These are phyloP conservation scores for Drosophila ogumai DNA, from an alignment of 1,140 invertebrate species.

Conservation along the genomic window DNA sequence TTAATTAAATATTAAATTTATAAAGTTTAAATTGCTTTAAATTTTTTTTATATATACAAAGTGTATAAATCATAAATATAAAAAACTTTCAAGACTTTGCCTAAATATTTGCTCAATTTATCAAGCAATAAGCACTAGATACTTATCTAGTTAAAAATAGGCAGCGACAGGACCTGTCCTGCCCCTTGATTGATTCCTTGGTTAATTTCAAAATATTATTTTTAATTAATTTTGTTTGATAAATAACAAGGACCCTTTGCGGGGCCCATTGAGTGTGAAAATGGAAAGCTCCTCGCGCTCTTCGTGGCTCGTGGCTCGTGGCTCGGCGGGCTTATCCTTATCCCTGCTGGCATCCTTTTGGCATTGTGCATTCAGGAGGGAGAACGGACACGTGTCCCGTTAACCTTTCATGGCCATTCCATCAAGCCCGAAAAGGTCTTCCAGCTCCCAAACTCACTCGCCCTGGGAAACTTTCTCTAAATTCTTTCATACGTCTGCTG, in stretches of 20 bases:
- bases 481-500: slow-evolving; percentile 52
- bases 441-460: slow-evolving; percentile 17
- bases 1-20: too few relatives aligned
- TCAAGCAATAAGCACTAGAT: background rate
- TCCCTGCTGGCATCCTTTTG: slow-evolving; percentile 21
- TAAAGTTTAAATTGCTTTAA: background rate
- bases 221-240: slow-evolving; percentile 50
- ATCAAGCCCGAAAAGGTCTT: slow-evolving; percentile 54
- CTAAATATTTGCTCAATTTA: slow-evolving; percentile 4
- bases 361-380: slow-evolving; percentile 45
- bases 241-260: slow-evolving; percentile 28
- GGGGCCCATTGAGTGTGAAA: slow-evolving; percentile 38
- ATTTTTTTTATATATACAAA: background rate
- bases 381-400: slow-evolving; percentile 68
- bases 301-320: background rate
- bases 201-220: slow-evolving; percentile 47
- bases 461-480: slow-evolving; percentile 42
- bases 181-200: slow-evolving; percentile 21
- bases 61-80: background rate
- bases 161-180: background rate
- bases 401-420: slow-evolving; percentile 70
- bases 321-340: slow-evolving; percentile 22
- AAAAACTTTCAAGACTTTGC: background rate
- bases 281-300: slow-evolving; percentile 27
- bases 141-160: slow-evolving; percentile 13